Evolutionary conservation across 2,113 vertebrate species (phyloP).

Genomic region (Chroicocephalus ridibundus): DNA sequence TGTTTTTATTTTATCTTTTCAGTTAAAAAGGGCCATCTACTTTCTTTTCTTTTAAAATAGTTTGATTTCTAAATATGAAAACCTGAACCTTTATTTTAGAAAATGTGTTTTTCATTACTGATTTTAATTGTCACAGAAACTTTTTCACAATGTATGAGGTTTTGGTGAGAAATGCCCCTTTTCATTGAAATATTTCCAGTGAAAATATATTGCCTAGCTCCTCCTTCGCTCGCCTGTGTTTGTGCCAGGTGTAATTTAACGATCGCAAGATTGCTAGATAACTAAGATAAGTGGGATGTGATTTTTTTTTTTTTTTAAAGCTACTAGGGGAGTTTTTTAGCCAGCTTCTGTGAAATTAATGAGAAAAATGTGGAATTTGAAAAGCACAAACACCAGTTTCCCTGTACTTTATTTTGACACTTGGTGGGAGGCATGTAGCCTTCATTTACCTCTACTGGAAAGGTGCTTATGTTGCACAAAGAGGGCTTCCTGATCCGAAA

Average conservation of each 20-base stretch:
- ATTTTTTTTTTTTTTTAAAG: not conserved
- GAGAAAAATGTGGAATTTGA: slow-evolving; percentile 13
- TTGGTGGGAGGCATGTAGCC: not conserved
- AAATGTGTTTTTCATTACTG: not conserved
- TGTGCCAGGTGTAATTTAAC: not conserved
- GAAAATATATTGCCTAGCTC: not conserved
- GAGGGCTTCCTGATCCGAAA: not conserved
- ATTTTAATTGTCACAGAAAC: not conserved
- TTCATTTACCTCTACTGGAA: not conserved
- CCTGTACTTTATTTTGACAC: not conserved
- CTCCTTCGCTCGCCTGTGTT: not conserved
- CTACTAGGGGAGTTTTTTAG: not conserved
- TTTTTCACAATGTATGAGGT: not conserved
- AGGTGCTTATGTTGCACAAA: not conserved
- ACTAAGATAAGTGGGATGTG: not conserved
- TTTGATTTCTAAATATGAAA: not conserved
- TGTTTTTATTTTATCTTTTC: not conserved
- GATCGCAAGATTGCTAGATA: not conserved
- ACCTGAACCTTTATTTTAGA: not conserved
- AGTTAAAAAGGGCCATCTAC: not conserved
- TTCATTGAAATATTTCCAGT: not conserved
- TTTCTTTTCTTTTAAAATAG: not conserved
- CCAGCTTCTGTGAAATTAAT: not conserved
- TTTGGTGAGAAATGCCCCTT: not conserved
- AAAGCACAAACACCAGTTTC: not conserved